These are phyloP conservation scores for Euura saliciscinereae DNA, from an alignment of 1,140 invertebrate genomes.

Conservation along the genomic window DNA sequence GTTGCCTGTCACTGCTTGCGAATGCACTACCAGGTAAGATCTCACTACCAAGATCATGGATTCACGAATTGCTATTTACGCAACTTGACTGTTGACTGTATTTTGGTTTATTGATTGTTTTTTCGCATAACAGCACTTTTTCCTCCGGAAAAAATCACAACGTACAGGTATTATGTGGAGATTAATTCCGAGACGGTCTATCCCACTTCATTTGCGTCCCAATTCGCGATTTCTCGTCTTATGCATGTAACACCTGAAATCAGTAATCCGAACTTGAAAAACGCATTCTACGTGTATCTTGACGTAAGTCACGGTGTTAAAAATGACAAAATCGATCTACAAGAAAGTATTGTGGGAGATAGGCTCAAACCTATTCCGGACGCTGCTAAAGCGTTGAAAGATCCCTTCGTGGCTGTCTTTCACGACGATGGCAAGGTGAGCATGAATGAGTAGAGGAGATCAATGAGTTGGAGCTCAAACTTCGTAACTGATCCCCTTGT, in stretches of 20 bases:
- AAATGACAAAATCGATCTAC: slow-evolving; percentile 37
- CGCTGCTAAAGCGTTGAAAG: slow-evolving; percentile 31
- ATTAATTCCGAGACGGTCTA: slow-evolving; percentile 45
- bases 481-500: slow-evolving; percentile 10
- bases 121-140: slow-evolving; percentile 32
- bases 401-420: slow-evolving; percentile 46
- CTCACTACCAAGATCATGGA: background rate
- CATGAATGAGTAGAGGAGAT: slow-evolving; percentile 29
- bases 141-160: slow-evolving; percentile 43
- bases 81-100: background rate
- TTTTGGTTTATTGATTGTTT: background rate
- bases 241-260: slow-evolving; percentile 40
- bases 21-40: background rate
- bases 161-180: slow-evolving; percentile 50
- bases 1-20: background rate
- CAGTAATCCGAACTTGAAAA: slow-evolving; percentile 27
- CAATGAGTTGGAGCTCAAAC: slow-evolving; percentile 19
- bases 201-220: slow-evolving; percentile 44
- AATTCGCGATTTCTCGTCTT: slow-evolving; percentile 42
- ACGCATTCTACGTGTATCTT: slow-evolving; percentile 41
- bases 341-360: slow-evolving; percentile 2
- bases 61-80: background rate
- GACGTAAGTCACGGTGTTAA: slow-evolving; percentile 45
- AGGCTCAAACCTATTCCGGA: slow-evolving; percentile 25
- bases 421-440: slow-evolving; percentile 37